Conservation (phyloP, 2,888 invertebrate genomes). For the Xestia c-nigrum region DNA sequence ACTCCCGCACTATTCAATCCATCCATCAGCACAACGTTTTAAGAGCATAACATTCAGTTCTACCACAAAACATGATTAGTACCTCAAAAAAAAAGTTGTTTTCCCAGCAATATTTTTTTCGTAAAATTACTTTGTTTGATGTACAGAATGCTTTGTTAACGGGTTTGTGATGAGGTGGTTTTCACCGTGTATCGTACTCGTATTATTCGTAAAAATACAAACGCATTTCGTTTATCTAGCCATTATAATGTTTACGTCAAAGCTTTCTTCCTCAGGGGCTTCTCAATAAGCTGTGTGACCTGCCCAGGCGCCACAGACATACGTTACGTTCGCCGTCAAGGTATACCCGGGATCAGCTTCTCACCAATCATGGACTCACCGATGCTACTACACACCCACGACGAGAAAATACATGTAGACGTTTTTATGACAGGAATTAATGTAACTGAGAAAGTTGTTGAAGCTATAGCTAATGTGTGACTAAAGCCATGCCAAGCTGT, state of each 20-base stretch:
- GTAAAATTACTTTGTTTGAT: too few relatives aligned
- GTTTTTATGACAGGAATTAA: constrained; percentile 94
- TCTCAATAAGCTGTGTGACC: constrained; percentile 81
- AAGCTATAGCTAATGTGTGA: constrained; percentile 89
- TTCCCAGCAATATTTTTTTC: too few relatives aligned
- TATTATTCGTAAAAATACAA: too few relatives aligned
- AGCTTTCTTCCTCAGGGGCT: constrained; percentile 70
- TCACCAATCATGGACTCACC: constrained; percentile 95
- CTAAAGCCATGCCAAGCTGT: not conserved
- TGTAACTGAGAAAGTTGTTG: constrained; percentile 93
- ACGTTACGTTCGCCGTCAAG: constrained; percentile 93
- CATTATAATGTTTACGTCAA: not conserved
- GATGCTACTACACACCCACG: constrained; percentile 94
- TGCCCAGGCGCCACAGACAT: constrained; percentile 98
- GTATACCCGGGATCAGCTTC: constrained; percentile 95
- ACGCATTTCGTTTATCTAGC: not conserved
- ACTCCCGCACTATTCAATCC: too few relatives aligned
- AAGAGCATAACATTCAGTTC: too few relatives aligned
- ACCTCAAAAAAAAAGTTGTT: too few relatives aligned
- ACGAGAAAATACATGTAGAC: constrained; percentile 94
- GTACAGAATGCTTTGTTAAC: too few relatives aligned
- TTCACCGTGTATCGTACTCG: not conserved
- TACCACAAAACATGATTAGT: too few relatives aligned
- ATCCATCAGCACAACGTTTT: too few relatives aligned
- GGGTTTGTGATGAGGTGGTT: too few relatives aligned